Conservation (phyloP, 2,113 vertebrate genomes). For the Tupaia chinensis region DNA sequence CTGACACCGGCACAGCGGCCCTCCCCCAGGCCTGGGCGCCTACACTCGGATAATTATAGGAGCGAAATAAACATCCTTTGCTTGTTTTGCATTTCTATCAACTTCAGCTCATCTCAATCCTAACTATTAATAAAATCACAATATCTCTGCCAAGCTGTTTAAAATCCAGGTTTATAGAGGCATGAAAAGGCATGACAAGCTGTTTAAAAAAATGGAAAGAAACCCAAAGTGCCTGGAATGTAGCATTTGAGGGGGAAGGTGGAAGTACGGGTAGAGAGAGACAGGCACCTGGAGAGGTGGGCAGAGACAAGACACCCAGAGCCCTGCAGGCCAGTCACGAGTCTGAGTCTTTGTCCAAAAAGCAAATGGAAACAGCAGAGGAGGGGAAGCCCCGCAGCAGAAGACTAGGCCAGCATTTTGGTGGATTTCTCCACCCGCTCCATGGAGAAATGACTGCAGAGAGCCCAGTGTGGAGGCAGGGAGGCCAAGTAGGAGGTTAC, state of each 20-base stretch:
- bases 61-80: neutral
- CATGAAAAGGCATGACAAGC: neutral
- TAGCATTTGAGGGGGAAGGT: neutral
- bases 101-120: neutral
- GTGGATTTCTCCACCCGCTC: neutral
- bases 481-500: too few relatives aligned
- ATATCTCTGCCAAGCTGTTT: neutral
- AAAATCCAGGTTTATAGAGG: neutral
- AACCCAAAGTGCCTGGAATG: neutral
- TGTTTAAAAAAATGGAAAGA: neutral
- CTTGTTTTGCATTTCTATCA: neutral
- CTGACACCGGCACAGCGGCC: accelerated
- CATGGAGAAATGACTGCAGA: accelerated
- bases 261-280: accelerated
- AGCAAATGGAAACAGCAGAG: neutral
- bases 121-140: neutral
- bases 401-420: neutral
- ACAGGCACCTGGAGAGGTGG: neutral
- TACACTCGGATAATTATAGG: accelerated
- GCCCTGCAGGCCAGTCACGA: neutral
- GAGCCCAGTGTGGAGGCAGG: neutral
- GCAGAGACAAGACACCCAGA: accelerated
- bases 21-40: neutral
- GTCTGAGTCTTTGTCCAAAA: neutral
- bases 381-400: accelerated